These are phyloP conservation scores for Tetramorium simillimum DNA, from an alignment of 1,140 invertebrate species.

Conservation along the genomic window DNA sequence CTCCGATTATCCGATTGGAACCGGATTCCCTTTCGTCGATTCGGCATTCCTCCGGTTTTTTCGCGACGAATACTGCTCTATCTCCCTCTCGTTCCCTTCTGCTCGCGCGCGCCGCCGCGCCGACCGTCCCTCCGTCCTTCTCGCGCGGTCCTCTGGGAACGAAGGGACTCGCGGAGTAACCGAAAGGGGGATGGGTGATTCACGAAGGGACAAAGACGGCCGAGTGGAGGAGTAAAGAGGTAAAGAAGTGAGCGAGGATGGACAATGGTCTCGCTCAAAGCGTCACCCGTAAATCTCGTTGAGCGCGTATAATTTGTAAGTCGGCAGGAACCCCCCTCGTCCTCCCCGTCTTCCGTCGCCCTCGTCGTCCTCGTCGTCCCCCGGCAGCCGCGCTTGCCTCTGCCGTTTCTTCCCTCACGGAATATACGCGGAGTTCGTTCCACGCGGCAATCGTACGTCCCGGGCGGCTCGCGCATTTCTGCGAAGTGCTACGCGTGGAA, in stretches of 20 bases:
- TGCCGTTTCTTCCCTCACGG: constrained; percentile 44
- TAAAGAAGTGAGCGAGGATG: constrained; percentile 84
- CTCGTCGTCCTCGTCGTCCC: constrained; percentile 52
- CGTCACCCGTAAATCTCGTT: constrained; percentile 86
- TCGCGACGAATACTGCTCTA: constrained; percentile 66
- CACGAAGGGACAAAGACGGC: constrained; percentile 69
- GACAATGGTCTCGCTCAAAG: constrained; percentile 85
- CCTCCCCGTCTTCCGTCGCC: constrained; percentile 57
- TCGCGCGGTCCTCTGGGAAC: constrained; percentile 54
- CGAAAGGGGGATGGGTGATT: constrained; percentile 46
- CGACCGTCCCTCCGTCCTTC: constrained; percentile 56
- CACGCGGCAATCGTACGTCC: constrained; percentile 50
- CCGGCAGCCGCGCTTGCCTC: constrained; percentile 15
- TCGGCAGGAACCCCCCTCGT: constrained; percentile 80
- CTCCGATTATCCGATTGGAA: constrained; percentile 73
- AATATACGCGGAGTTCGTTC: constrained; percentile 47
- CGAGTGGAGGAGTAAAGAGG: constrained; percentile 78
- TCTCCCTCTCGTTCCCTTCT: constrained; percentile 48
- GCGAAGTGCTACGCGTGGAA: not conserved
- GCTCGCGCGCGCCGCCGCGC: constrained; percentile 29
- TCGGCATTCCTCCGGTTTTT: constrained; percentile 72
- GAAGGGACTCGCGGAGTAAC: constrained; percentile 50
- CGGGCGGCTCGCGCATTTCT: constrained; percentile 16
- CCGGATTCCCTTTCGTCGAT: constrained; percentile 74
- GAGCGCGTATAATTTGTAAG: constrained; percentile 86